These are phyloP conservation scores for Dinomys branickii DNA, from an alignment of 2,113 vertebrate genomes.

Conservation along the genomic window DNA sequence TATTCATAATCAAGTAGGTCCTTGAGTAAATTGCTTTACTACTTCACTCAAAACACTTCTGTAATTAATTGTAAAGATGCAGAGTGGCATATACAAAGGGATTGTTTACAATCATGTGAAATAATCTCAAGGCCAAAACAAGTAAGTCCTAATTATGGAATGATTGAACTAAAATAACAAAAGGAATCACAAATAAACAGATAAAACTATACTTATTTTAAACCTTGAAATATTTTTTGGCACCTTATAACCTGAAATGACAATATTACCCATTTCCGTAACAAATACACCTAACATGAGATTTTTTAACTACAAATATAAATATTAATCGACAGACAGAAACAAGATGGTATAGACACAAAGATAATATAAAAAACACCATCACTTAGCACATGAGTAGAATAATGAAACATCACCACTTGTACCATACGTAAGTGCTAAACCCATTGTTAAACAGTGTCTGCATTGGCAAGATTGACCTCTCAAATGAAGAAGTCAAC, in stretches of 20 bases:
- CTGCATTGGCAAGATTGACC: background rate
- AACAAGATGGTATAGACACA: background rate
- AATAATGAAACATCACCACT: constrained; percentile 22
- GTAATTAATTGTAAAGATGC: background rate
- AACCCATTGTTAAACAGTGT: background rate
- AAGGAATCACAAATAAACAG: background rate
- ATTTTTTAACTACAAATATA: background rate
- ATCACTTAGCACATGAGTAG: background rate
- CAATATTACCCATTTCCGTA: background rate
- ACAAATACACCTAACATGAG: background rate
- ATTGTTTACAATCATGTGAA: constrained; percentile 33
- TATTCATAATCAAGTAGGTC: constrained; percentile 36
- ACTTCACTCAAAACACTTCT: constrained; percentile 9
- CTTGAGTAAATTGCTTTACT: constrained; percentile 32
- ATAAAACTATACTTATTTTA: background rate
- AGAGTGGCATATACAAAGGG: background rate
- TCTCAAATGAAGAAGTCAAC: background rate
- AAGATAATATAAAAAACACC: background rate
- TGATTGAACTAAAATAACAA: constrained; percentile 48
- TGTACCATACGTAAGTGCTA: background rate
- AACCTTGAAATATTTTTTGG: constrained; percentile 33
- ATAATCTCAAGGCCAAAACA: constrained; percentile 47
- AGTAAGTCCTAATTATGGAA: constrained; percentile 57
- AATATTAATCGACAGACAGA: background rate
- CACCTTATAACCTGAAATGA: background rate